Evolutionary conservation across 1,140 invertebrate genomes (phyloP), one percentile per base, ranked within the genome.

Genomic region (Rhyzopertha dominica): DNA sequence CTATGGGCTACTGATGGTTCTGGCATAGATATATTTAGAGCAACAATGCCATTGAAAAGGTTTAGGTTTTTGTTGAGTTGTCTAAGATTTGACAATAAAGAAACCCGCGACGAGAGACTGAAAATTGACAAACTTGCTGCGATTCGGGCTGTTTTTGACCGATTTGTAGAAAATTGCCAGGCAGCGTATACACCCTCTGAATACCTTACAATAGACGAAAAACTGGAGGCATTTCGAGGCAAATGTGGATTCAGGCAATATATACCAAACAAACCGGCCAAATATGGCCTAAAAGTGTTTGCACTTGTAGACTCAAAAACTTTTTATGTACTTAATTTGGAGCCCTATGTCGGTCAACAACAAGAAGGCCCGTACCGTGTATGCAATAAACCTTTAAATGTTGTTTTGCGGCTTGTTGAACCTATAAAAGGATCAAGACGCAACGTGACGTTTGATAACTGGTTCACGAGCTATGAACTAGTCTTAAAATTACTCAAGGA

Each of bases 141-240:
- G 5, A 61, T 70, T 29, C 35, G 62, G 25, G 45, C 63, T 26
- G n/a, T 67, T 5, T 70, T 65, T 51, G 56, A 67, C 34, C 28
- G 34, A 5, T 65, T 70, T 45, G 54, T 62, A 9, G 3, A 48
- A 8, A 65, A 58, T 4, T 69, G 61, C 49, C 43, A 63, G 30
- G 52, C 60, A 66, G 60, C 52, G 2, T 68, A 65, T 37, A 46
- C 50, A 23, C 40, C 52, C n/a, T 42, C 48, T 31, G 56, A 65
- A 47, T 53, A 55, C 13, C 45, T 65, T 5, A 68, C 61, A n/a
- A 60, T 70, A 18, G 69, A 74, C 49, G 66, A 74, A 51, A 67
- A 62, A 51, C 51, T 73, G 2, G 42, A 59, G 40, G 43, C 43
- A 8, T 72, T 69, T 48, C 35, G 64, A 36, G 71, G 69, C 17